Conservation (phyloP, 2,888 invertebrate genomes). For the Drosophila fungiperda region DNA sequence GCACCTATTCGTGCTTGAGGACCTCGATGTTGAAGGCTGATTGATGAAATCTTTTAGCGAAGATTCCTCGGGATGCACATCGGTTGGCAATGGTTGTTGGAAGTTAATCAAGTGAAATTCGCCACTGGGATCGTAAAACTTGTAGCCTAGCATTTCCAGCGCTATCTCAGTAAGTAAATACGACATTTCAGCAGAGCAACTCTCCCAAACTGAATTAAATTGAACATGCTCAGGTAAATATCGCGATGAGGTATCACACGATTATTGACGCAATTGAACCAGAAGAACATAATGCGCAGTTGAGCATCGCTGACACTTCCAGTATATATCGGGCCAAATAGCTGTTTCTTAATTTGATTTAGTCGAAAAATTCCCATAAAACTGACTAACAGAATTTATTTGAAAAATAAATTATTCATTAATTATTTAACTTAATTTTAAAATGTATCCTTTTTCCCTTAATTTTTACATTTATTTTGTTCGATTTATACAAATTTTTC, state of each 20-base stretch:
- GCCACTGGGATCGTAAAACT: constrained; percentile 82
- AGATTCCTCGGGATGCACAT: not conserved
- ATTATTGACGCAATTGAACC: not conserved
- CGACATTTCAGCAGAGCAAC: constrained; percentile 67
- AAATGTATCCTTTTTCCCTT: not conserved
- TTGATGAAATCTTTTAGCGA: constrained; percentile 55
- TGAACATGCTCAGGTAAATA: not conserved
- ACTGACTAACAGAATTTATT: not conserved
- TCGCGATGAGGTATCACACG: not conserved
- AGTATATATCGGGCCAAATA: not conserved
- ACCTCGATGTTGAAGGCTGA: constrained; percentile 5
- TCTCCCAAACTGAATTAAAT: too few relatives aligned
- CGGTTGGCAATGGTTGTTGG: constrained; percentile 53
- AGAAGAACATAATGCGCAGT: not conserved
- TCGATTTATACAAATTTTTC: not conserved
- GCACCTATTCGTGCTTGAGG: not conserved
- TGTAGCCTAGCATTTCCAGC: constrained; percentile 84
- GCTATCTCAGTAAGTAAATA: constrained; percentile 84
- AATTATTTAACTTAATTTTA: not conserved
- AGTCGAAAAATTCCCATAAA: not conserved
- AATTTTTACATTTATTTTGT: not conserved
- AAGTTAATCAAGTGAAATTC: constrained; percentile 78
- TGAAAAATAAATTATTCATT: not conserved
- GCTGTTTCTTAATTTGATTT: not conserved
- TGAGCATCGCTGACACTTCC: not conserved